Conservation (phyloP, 2,113 vertebrate species). For the Butastur rufipennis region DNA sequence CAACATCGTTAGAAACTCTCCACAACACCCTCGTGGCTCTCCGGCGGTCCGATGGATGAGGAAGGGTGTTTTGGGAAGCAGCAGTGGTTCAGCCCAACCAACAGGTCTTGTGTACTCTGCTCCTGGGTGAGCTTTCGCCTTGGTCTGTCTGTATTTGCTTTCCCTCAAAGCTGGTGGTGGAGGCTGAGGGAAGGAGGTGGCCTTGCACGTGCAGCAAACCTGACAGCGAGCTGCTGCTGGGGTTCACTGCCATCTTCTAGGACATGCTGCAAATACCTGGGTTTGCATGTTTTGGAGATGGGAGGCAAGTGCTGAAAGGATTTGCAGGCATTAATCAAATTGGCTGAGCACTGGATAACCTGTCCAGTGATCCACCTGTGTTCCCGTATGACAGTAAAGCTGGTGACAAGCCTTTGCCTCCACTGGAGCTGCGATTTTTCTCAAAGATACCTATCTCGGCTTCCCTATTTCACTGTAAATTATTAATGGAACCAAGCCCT, state of each 20-base stretch:
- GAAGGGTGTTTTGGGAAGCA: background rate
- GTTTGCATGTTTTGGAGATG: accelerated
- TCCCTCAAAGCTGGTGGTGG: background rate
- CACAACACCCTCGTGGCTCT: background rate
- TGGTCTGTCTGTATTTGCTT: background rate
- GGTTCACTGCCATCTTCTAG: background rate
- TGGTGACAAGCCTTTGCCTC: background rate
- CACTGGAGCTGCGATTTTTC: background rate
- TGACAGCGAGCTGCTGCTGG: background rate
- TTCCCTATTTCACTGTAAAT: background rate
- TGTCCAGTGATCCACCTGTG: accelerated
- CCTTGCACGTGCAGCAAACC: background rate
- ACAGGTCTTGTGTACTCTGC: too few relatives aligned
- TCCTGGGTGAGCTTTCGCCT: background rate
- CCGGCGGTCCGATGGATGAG: accelerated
- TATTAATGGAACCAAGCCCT: background rate
- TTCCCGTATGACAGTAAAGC: background rate
- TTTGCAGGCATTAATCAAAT: background rate
- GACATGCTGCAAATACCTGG: background rate
- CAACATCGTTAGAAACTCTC: background rate
- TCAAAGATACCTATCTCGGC: background rate
- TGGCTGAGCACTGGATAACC: background rate
- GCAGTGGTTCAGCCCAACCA: background rate
- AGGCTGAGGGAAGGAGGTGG: background rate
- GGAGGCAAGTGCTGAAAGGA: background rate